Conservation (phyloP, 2,888 invertebrate species). For the Silvanus unidentatus region DNA sequence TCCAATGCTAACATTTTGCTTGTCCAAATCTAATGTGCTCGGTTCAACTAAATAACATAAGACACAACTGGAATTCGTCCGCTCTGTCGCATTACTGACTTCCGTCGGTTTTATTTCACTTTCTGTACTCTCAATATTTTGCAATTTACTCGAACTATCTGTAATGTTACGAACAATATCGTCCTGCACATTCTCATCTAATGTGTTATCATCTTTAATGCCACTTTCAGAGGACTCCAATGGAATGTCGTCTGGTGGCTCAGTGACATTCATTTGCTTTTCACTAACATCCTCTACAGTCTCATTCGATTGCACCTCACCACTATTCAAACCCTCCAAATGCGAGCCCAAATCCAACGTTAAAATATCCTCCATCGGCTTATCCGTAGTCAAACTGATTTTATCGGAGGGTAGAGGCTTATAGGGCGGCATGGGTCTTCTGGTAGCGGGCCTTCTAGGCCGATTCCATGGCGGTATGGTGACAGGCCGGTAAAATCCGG, state of each 20-base stretch:
- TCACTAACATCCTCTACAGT: slow-evolving; percentile 21
- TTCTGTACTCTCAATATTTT: too few relatives aligned
- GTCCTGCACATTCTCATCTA: neutral
- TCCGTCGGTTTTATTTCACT: too few relatives aligned
- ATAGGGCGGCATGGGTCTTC: slow-evolving; percentile 59
- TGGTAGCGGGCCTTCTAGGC: slow-evolving; percentile 25
- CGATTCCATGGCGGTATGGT: slow-evolving; percentile 61
- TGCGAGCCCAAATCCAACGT: slow-evolving; percentile 40
- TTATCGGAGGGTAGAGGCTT: slow-evolving; percentile 52
- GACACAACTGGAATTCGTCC: too few relatives aligned
- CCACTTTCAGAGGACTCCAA: slow-evolving; percentile 20
- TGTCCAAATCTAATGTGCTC: neutral
- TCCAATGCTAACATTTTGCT: slow-evolving; percentile 11
- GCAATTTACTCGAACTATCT: neutral
- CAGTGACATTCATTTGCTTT: too few relatives aligned
- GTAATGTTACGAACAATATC: neutral
- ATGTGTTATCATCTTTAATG: neutral
- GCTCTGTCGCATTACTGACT: too few relatives aligned
- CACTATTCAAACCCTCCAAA: slow-evolving; percentile 24
- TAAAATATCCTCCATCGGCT: slow-evolving; percentile 40
- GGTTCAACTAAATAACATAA: neutral
- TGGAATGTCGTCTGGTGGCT: too few relatives aligned
- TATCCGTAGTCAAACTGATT: slow-evolving; percentile 41
- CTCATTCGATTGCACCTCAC: slow-evolving; percentile 23
- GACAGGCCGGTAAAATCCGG: slow-evolving; percentile 48